Conservation (phyloP, 2,888 invertebrate species). For the Caradrina clavipalpis region DNA sequence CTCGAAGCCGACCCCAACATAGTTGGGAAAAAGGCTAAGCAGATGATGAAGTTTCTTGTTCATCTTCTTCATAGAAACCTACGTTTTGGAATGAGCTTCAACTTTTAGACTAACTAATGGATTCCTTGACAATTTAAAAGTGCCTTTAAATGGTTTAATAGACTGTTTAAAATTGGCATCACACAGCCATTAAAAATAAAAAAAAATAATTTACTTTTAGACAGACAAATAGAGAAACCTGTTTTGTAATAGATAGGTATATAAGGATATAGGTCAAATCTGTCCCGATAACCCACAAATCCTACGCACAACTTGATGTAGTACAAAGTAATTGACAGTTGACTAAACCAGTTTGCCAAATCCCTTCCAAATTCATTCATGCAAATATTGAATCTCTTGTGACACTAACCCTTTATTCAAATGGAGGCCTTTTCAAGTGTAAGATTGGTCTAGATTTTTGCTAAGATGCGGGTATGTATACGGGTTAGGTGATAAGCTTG, state of each 20-base stretch:
- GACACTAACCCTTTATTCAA: constrained; percentile 27
- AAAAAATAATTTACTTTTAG: no score
- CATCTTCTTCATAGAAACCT: no score
- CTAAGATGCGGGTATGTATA: not conserved
- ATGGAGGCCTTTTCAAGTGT: constrained; percentile 25
- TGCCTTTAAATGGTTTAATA: no score
- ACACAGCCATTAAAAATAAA: no score
- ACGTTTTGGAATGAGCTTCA: no score
- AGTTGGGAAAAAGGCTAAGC: no score
- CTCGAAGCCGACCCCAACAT: no score
- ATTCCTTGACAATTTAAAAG: no score
- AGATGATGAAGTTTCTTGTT: no score
- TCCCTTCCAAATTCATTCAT: constrained; percentile 26
- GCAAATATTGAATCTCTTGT: constrained; percentile 37
- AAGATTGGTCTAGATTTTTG: constrained; percentile 23
- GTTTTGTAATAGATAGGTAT: not conserved
- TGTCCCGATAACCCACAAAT: not conserved
- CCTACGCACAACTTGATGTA: constrained; percentile 7
- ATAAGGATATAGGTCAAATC: not conserved
- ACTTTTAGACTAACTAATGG: no score
- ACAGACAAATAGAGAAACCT: not conserved
- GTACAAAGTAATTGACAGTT: constrained; percentile 2
- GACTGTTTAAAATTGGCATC: no score
- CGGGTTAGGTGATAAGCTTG: not conserved
- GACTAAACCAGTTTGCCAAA: constrained; percentile 20